Evolutionary conservation across 1,140 invertebrate genomes (phyloP), one percentile per base, ranked within the genome.

Genomic region (Cherax destructor): DNA sequence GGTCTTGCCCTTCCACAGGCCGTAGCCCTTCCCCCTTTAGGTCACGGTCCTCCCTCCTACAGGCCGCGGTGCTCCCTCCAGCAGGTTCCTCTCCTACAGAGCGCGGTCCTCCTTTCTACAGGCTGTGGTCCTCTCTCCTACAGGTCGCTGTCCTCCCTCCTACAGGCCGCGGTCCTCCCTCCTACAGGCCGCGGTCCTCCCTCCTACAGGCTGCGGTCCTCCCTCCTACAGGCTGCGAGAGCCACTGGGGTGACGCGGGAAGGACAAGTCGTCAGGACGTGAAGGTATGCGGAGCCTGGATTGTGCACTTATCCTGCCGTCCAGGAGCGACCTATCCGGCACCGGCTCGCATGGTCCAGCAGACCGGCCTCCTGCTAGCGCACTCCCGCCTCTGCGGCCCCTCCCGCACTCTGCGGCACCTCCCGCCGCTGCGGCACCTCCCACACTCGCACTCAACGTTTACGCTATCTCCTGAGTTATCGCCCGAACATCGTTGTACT

Each of bases 191-290:
- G 16, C 9, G 0, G 9, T 16, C 3, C 56, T 59, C 1, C 56
- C 56, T 59, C 9, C 9, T 59, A 18, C 13, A 5, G 5, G 65
- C 65, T 18, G 13, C 21, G 7, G 65, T 3, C 1, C 65, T 0
- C 1, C 65, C 65, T 21, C 13, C 65, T 18, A 18, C 18, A 5
- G 13, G 65, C 13, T 18, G 9, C 21, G 65, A 69, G 65, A 69
- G 65, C 65, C 65, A 69, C 65, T 69, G 13, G 65, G 13, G 65
- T 18, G 65, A 69, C 18, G 65, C 65, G 21, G 65, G 21, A 69
- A 69, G 65, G 65, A 69, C 65, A 69, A 69, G 65, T 69, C 65
- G 65, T 21, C 65, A 69, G 21, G 65, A 69, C 65, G 65, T 69
- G 65, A 11, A 69, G 65, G 65, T 69, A 69, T 69, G 65, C 65